Conservation (phyloP, 2,888 invertebrate genomes). For the Sarcophaga rosellei region DNA sequence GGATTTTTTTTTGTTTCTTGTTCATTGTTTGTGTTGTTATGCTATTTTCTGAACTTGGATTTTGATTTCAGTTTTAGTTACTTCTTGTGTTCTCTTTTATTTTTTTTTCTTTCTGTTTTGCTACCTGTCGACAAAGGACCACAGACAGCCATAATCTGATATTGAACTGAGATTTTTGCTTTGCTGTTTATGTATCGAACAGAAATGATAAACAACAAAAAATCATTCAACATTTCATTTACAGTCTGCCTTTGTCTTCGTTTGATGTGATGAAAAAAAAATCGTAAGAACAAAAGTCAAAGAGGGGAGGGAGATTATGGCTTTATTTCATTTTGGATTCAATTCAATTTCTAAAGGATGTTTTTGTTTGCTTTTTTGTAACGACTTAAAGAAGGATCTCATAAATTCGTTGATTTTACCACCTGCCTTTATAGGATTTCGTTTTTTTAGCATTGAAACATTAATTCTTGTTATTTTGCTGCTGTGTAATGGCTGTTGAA, state of each 20-base stretch:
- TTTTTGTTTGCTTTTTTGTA: not conserved
- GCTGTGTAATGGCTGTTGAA: slow-evolving; percentile 1
- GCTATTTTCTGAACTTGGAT: not conserved
- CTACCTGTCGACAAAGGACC: slow-evolving; percentile 50
- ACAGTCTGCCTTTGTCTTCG: slow-evolving; percentile 24
- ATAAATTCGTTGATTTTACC: slow-evolving; percentile 59
- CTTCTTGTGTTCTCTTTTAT: slow-evolving; percentile 25
- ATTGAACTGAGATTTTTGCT: slow-evolving; percentile 52
- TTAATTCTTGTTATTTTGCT: slow-evolving; percentile 1
- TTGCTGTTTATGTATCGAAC: slow-evolving; percentile 32
- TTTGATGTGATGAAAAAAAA: slow-evolving; percentile 31
- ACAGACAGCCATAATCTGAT: slow-evolving; percentile 42
- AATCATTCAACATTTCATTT: slow-evolving; percentile 39
- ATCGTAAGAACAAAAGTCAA: not conserved
- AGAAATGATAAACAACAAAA: not conserved
- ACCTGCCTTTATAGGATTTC: slow-evolving; percentile 58
- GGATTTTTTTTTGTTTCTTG: not conserved
- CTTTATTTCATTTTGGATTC: slow-evolving; percentile 51
- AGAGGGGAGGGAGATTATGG: slow-evolving; percentile 23
- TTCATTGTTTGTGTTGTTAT: not conserved
- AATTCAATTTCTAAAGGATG: slow-evolving; percentile 1
- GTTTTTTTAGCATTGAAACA: slow-evolving; percentile 10
- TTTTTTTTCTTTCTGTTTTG: slow-evolving; percentile 23
- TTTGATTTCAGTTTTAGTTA: slow-evolving; percentile 9
- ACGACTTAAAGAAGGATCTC: slow-evolving; percentile 29